Evolutionary conservation across 1,140 invertebrate species (phyloP), one percentile per base, ranked within the genome.

Genomic region (Adelges cooleyi): DNA sequence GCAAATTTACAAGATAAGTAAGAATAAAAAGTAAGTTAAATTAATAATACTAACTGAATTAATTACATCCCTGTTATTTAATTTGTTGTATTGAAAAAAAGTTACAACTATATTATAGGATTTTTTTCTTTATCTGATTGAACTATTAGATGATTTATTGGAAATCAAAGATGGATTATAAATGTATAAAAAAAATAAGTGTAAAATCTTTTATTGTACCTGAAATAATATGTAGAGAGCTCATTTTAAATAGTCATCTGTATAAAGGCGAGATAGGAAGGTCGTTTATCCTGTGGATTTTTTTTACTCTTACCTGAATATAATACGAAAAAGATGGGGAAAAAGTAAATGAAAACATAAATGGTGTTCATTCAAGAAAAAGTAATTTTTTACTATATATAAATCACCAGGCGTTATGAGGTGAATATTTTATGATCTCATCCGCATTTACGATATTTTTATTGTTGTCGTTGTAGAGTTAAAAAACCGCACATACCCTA

Each of bases 381-480:
- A 27, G 33, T 42, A 42, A 44, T 42, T 56, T 59, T 44, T 59
- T 42, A 59, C 53, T 59, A 27, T 42, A 13, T 42, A 59, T 42
- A 59, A 59, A 42, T 59, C 53, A 42, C 15, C 4, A 2, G n/a
- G 38, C 23, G 22, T 42, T n/a, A 40, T 13, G 53, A 59, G 10
- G 22, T 44, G 53, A 59, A 59, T 59, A 59, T 17, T 59, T 44
- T 42, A 59, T 59, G 38, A 59, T 22, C 40, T 44, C 38, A 18
- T 59, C 44, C 53, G 17, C 53, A 18, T 44, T 44, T 59, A 25
- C 23, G 20, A 40, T 38, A 38, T 38, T 38, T 38, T 38, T 44
- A 40, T 59, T 56, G 44, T 44, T 40, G 53, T 44, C n/a, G 38
- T 15, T 11, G 23, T 42, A 27, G 17, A 59, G 44, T n/a, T n/a